Evolutionary conservation across 2,888 invertebrate genomes (phyloP).

Genomic region (Aelia acuminata): DNA sequence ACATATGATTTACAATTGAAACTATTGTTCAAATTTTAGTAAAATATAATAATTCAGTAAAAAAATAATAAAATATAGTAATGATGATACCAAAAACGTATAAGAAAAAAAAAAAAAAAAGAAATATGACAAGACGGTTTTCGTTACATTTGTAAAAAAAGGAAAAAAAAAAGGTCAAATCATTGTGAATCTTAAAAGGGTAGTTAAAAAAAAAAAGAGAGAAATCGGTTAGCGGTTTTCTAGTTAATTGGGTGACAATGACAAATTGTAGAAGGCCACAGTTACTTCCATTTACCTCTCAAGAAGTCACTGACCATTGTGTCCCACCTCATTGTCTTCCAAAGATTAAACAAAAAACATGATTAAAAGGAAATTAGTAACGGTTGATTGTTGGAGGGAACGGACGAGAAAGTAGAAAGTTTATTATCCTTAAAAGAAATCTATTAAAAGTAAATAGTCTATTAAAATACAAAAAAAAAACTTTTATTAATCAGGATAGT

Average conservation of each 20-base stretch:
- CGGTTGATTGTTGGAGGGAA: neutral
- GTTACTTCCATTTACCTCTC: neutral
- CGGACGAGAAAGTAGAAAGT: neutral
- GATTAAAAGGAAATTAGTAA: neutral
- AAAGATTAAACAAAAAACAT: neutral
- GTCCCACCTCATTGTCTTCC: neutral
- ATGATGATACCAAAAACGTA: too few species aligned
- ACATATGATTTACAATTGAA: too few species aligned
- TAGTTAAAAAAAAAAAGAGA: neutral
- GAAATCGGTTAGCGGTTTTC: neutral
- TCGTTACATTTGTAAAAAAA: neutral
- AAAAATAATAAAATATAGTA: too few species aligned
- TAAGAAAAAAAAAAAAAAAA: too few species aligned
- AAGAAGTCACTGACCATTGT: conserved; percentile 1
- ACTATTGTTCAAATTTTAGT: too few species aligned
- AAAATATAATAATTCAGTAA: too few species aligned
- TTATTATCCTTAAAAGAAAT: neutral
- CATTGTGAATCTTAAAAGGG: neutral
- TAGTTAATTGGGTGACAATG: neutral
- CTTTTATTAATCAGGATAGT: too few species aligned
- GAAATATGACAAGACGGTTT: neutral
- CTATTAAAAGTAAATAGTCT: too few species aligned
- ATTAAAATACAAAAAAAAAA: too few species aligned
- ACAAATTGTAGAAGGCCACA: neutral
- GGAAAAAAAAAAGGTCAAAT: neutral